These are phyloP conservation scores for Monopterus albus DNA, from an alignment of 2,113 vertebrate species.

Conservation along the genomic window DNA sequence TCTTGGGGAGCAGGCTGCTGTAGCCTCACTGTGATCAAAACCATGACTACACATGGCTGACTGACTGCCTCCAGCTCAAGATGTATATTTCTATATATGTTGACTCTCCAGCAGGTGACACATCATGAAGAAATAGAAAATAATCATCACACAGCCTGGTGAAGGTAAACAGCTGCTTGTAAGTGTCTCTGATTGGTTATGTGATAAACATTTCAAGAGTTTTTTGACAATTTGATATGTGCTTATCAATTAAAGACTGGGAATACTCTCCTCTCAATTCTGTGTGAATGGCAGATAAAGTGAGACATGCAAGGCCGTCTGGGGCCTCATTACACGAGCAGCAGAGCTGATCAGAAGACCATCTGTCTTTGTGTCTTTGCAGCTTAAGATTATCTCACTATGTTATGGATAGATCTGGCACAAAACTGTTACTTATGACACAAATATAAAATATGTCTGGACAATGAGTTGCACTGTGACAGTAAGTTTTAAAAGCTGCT, in stretches of 20 bases:
- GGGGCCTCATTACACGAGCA: background rate
- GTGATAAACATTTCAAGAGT: no score
- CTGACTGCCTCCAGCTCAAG: conserved; percentile 22
- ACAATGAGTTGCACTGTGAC: background rate
- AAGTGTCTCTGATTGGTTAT: no score
- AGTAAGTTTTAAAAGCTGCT: background rate
- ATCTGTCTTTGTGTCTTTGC: background rate
- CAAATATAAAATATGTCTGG: background rate
- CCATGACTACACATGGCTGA: conserved; percentile 41
- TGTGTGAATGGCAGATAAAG: no score
- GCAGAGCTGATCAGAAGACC: background rate
- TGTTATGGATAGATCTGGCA: background rate
- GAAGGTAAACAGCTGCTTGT: background rate
- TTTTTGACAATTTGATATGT: no score
- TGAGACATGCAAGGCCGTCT: no score
- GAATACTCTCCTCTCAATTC: no score
- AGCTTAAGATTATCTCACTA: background rate
- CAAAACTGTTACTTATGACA: background rate
- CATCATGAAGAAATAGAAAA: conserved; percentile 1
- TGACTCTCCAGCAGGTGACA: background rate
- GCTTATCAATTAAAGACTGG: no score
- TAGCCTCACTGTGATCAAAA: conserved; percentile 39
- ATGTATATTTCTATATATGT: background rate
- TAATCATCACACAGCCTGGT: background rate
- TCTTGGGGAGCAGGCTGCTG: background rate